Conservation (phyloP, 2,797 vertebrate species). For the Muscicapa striata region DNA sequence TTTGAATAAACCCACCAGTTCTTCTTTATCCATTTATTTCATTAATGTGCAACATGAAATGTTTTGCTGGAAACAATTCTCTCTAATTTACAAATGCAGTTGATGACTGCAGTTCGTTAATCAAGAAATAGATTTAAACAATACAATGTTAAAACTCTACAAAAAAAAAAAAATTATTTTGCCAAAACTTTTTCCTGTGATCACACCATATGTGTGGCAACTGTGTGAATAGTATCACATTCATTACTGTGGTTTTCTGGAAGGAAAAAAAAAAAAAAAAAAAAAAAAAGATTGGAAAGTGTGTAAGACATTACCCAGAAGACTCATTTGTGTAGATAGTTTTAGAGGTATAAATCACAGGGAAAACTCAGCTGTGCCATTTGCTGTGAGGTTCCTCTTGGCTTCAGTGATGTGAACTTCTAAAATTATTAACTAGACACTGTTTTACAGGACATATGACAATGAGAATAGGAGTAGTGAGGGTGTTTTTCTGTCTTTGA, state of each 20-base stretch:
- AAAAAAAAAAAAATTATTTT: neutral
- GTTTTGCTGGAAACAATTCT: neutral
- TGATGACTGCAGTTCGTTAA: neutral
- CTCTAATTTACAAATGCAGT: neutral
- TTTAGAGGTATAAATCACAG: neutral
- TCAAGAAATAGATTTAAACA: constrained; percentile 2
- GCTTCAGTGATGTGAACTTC: neutral
- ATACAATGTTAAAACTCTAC: neutral
- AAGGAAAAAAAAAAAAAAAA: neutral
- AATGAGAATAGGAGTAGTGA: neutral
- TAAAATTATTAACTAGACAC: neutral
- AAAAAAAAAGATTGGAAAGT: neutral
- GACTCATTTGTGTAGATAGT: neutral
- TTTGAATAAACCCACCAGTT: neutral
- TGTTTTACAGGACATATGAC: neutral
- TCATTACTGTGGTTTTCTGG: neutral
- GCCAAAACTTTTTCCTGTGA: neutral
- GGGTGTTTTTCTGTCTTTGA: neutral
- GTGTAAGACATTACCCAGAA: neutral
- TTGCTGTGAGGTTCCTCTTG: neutral
- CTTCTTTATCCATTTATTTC: neutral
- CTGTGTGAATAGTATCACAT: neutral
- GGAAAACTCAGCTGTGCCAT: neutral
- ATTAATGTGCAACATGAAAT: neutral
- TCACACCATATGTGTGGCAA: neutral